Percentiles rank a stretch among this genome's conserved stretches.
Evolutionary conservation across 1,140 invertebrate genomes (phyloP).

Genomic region (Augochlora pura): DNA sequence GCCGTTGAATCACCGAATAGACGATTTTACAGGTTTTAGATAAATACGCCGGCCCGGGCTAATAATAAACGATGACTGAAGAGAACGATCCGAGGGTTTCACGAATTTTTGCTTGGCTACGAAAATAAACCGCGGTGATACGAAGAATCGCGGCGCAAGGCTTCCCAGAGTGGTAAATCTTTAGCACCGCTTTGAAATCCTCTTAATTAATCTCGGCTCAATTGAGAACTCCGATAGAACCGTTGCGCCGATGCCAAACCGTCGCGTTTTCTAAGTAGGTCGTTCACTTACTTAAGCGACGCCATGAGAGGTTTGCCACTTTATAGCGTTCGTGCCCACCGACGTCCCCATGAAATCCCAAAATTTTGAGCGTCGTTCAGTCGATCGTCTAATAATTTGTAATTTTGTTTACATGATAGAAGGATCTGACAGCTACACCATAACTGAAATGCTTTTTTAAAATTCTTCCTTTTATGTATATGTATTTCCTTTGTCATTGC

Average conservation of each 20-base stretch:
- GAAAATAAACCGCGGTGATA: background rate
- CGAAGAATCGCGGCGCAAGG: background rate
- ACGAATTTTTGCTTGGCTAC: background rate
- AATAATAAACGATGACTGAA: conserved; percentile 12
- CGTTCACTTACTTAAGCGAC: conserved; percentile 26
- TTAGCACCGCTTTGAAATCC: conserved; percentile 1
- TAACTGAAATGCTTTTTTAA: too few species aligned
- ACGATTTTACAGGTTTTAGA: background rate
- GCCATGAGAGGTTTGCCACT: background rate
- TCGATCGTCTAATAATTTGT: too few species aligned
- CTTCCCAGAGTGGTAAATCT: conserved; percentile 6
- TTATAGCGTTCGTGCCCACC: too few species aligned
- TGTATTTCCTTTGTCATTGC: too few species aligned
- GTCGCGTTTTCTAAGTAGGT: conserved; percentile 39
- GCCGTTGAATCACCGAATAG: background rate
- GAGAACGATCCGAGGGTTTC: background rate
- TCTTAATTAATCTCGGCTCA: conserved; percentile 17
- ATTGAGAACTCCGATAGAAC: conserved; percentile 34
- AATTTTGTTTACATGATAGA: too few species aligned
- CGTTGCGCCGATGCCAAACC: conserved; percentile 31
- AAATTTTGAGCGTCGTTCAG: too few species aligned
- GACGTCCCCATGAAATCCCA: too few species aligned
- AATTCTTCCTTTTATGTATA: too few species aligned
- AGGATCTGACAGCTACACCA: too few species aligned
- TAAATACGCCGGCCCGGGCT: background rate